Evolutionary conservation across 2,113 vertebrate species (phyloP), one percentile per base, ranked within the genome.

Genomic region (Urocitellus parryii): DNA sequence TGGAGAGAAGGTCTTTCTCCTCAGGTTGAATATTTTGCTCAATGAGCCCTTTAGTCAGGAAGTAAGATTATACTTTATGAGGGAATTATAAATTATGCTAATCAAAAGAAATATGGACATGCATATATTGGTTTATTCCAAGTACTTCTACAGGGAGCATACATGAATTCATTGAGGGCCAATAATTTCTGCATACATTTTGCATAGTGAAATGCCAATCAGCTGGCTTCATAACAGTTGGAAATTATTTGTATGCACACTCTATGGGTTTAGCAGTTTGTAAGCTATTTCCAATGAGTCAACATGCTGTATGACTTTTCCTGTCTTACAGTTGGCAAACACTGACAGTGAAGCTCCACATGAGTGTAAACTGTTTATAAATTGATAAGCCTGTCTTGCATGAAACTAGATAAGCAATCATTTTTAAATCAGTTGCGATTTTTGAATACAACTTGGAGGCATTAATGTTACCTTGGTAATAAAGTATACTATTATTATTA

Each of bases 261-360:
- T 87, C 53, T 53, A 79, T 58, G 27, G 24, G 56, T 70, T 81
- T 94, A 92, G 74, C 39, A 51, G 42, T 92, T 95, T 67, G 58
- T 37, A 82, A 89, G 58, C 56, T 73, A 76, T 90, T 90, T 92
- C 87, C 80, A 79, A 20, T 74, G 13, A 94, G 48, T 94, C 73
- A 72, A 93, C 48, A 78, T 73, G 5, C 70, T 32, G 5, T 51
- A 72, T 70, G 58, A 63, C 18, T 51, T 81, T 70, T 67, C 24
- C 20, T 34, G n/a, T 37, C 68, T 94, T 63, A 81, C 29, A 80
- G 73, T 85, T 96, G 65, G 79, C 80, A 82, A 90, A 89, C 37
- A 91, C 18, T 18, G 12, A 73, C 67, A 78, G 53, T 25, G 68
- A 78, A 93, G 48, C 53, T 72, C 39, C 29, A 20, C 29, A 51